Evolutionary conservation across 2,113 vertebrate genomes (phyloP), one percentile per base, ranked within the genome.

Genomic region (Chaetodon trifascialis): DNA sequence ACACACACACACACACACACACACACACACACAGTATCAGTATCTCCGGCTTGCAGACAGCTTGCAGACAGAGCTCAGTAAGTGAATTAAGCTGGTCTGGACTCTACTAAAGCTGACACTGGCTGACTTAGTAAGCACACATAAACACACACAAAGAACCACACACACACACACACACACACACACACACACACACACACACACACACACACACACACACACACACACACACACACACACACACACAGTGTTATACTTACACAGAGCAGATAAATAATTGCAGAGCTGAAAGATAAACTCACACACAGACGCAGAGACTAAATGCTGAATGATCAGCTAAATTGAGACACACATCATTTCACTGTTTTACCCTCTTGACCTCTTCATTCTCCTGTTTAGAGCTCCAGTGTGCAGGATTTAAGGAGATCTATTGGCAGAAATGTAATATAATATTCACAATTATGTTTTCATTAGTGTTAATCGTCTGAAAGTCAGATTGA

Each of bases 1-100:
- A 51, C 58, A 76, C 65, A 76, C 46, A 51, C 72, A 81, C 73
- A 78, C 79, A 73, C 67, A 78, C 58, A 65, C 71, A 73, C 78
- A 71, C 73, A 73, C 65, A 74, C 23, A 67, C 40, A 67, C 75
- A 56, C 52, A 54, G 49, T 76, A 84, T 89, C 86, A 83, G 86
- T 91, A 91, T 91, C 87, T 93, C 73, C 4, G 63, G 78, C 51
- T 66, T 51, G 87, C 87, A 87, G 88, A 86, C 84, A 67, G 82
- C 78, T 91, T 81, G 83, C 86, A 92, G 80, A 84, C 82, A 75
- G 78, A 79, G 90, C 90, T 84, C 89, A 79, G 77, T 86, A 89
- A 92, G 77, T 88, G 90, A 91, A 91, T 91, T 91, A 92, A 91
- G 86, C 72, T 65, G 82, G 73, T 85, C 87, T 91, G 90, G 87